Evolutionary conservation across 2,888 invertebrate species (phyloP), one percentile per base, ranked within the genome.

Genomic region (Hololepta plana): DNA sequence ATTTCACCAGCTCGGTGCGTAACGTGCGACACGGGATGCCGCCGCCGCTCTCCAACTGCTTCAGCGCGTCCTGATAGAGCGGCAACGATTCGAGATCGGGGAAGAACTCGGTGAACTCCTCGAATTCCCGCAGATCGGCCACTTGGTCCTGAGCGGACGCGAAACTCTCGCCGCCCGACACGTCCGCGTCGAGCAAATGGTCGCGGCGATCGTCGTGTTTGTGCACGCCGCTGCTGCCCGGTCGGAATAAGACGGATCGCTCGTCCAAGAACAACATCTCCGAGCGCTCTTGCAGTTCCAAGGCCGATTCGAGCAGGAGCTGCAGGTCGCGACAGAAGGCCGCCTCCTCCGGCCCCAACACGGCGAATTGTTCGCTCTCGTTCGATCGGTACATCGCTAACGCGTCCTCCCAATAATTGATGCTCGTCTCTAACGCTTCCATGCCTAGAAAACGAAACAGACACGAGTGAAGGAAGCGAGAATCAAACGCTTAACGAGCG

Each of bases 401-500:
- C 7, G 91, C 90, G 55, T 93, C 90, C 54, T 95, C 91, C 91
- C 91, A 93, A 50, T 80, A 85, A 47, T 79, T 81, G 38, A 93
- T 80, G 34, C 87, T 85, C 10, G 80, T 79, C 46, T 88, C 88
- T 39, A 93, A 53, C 1, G 90, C 84, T 54, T 93, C 91, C 76
- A 93, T 79, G 17, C 90, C 87, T 80, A 53, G 1, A 45, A 45
- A 30, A 23, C 34, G 24, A 33, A 23, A 30, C 23, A 23, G 19
- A n/a, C n/a, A n/a, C n/a, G n/a, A n/a, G n/a, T n/a, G n/a, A n/a
- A n/a, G n/a, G n/a, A n/a, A n/a, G n/a, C n/a, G 11, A 31, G 15
- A 28, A 28, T 24, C 19, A 17, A 17, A 17, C 8, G 8, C 8
- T 17, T 17, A 17, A 17, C 6, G 6, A 17, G 17, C 17, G 8